Percentiles rank a stretch among this genome's conserved stretches.
Evolutionary conservation across 1,140 invertebrate genomes (phyloP).

Genomic region (Caligus rogercresseyi): DNA sequence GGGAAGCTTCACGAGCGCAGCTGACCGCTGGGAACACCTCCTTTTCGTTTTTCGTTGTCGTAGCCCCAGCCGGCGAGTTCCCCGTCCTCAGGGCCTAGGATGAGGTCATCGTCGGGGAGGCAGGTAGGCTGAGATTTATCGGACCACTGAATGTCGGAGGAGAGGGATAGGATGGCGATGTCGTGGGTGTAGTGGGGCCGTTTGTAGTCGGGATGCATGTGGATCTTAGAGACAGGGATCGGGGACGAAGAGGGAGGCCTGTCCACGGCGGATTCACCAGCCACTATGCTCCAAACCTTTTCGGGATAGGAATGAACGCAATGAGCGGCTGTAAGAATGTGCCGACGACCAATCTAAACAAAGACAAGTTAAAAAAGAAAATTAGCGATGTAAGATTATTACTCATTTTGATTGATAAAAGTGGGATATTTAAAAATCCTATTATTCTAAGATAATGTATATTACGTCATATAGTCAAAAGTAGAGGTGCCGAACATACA

Average conservation of each 20-base stretch:
- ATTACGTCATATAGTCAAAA: too few species aligned
- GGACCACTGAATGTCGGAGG: slow-evolving; percentile 28
- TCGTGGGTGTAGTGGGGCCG: slow-evolving; percentile 28
- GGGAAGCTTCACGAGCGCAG: slow-evolving; percentile 20
- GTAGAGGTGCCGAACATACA: too few species aligned
- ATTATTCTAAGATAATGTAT: too few species aligned
- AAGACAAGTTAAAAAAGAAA: neutral
- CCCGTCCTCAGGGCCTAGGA: slow-evolving; percentile 1
- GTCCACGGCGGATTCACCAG: neutral
- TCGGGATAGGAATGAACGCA: neutral
- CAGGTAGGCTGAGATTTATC: slow-evolving; percentile 33
- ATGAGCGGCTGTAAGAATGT: slow-evolving; percentile 11
- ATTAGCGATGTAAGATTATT: neutral
- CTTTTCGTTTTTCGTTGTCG: slow-evolving; percentile 22
- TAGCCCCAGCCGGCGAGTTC: slow-evolving; percentile 21
- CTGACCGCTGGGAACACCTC: slow-evolving; percentile 17
- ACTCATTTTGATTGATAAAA: neutral
- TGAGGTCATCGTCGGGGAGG: slow-evolving; percentile 26
- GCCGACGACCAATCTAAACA: neutral
- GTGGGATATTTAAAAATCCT: too few species aligned
- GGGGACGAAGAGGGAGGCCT: neutral
- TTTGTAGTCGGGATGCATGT: slow-evolving; percentile 10
- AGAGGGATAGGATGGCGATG: slow-evolving; percentile 33
- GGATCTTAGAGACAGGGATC: neutral
- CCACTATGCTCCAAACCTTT: slow-evolving; percentile 4